phyloP scores from a whole-genome alignment of 2,888 invertebrate species.

The Limnephilus auricula region DNA sequence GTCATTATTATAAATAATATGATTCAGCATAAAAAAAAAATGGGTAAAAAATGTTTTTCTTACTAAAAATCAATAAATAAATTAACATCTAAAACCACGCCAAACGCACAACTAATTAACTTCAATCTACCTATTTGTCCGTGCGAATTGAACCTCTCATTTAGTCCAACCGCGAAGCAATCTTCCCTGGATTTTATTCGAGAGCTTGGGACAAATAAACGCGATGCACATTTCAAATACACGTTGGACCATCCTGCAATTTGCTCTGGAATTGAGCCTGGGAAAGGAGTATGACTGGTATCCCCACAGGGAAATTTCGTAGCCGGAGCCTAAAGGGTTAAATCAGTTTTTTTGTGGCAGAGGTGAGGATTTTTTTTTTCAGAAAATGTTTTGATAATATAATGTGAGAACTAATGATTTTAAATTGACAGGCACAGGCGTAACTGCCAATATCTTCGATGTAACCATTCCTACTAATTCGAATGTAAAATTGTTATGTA shows the following conservation, averaged over 20 bases:
- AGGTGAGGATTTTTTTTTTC: neutral
- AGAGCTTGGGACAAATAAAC: neutral
- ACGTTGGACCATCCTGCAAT: conserved; percentile 16
- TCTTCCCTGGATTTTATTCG: conserved; percentile 14
- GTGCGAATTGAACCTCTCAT: neutral
- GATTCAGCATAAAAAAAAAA: too few relatives aligned
- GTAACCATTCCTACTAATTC: too few relatives aligned
- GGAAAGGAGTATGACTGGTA: neutral
- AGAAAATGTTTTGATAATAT: neutral
- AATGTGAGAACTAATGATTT: neutral
- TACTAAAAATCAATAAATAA: neutral
- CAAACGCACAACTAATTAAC: neutral
- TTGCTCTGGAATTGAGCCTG: conserved; percentile 1
- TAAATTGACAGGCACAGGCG: too few relatives aligned
- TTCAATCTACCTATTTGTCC: neutral
- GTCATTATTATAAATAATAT: too few relatives aligned
- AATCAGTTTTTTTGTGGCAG: neutral
- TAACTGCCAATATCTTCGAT: too few relatives aligned
- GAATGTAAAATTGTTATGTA: too few relatives aligned
- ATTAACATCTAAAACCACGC: neutral
- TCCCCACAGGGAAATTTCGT: neutral
- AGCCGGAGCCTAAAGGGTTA: neutral
- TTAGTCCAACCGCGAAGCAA: neutral
- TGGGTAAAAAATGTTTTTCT: too few relatives aligned
- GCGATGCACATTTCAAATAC: conserved; percentile 36